phyloP scores from a whole-genome alignment of 1,140 invertebrate species.

The Globodera rostochiensis region DNA sequence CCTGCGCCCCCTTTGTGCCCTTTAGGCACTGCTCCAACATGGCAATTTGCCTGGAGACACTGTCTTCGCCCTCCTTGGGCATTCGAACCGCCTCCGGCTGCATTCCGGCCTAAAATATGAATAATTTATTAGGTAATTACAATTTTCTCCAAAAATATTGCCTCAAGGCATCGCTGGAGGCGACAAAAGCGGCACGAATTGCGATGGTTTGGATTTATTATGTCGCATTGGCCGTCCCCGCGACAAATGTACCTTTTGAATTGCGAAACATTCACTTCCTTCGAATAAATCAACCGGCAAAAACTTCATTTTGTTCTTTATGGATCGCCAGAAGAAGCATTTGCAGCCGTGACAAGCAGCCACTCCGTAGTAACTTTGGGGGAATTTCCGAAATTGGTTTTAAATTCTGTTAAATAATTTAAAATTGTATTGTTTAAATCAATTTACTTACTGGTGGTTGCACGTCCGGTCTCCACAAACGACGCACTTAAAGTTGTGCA shows the following conservation, averaged over 20 bases:
- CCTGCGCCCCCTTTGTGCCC: neutral
- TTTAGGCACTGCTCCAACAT: conserved; percentile 13
- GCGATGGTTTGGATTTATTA: conserved; percentile 76
- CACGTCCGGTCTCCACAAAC: conserved; percentile 61
- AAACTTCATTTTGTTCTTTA: conserved; percentile 48
- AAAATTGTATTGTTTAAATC: conserved; percentile 7
- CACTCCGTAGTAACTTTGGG: conserved; percentile 77
- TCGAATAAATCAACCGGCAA: neutral
- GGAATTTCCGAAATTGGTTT: neutral
- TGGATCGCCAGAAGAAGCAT: conserved; percentile 86
- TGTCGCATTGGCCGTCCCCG: conserved; percentile 38
- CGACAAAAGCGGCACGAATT: conserved; percentile 87
- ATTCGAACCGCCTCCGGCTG: conserved; percentile 55
- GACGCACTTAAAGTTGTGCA: conserved; percentile 52
- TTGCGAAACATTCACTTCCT: conserved; percentile 16
- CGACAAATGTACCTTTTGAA: conserved; percentile 37
- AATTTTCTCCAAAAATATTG: neutral
- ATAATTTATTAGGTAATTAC: neutral
- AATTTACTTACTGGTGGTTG: conserved; percentile 46
- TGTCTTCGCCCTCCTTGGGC: conserved; percentile 28
- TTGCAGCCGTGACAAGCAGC: conserved; percentile 89
- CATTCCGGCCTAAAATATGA: conserved; percentile 69
- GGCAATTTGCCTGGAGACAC: conserved; percentile 25
- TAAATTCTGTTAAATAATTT: neutral
- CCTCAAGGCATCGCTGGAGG: conserved; percentile 86